A percentile compares a stretch with the other conserved stretches of the same genome.
phyloP scores from a whole-genome alignment of 1,140 invertebrate species.

The Magallana angulata region DNA sequence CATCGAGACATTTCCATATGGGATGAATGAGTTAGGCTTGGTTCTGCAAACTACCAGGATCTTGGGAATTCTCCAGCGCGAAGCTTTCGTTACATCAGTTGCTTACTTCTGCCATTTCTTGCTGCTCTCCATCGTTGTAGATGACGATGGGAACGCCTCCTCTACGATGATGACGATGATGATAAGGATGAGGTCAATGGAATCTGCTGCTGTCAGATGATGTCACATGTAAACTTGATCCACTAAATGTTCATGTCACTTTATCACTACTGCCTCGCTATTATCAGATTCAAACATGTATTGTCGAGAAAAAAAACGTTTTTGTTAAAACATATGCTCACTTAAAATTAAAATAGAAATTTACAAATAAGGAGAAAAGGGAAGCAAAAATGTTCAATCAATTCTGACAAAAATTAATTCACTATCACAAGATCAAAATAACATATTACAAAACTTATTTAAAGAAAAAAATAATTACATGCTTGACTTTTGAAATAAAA shows the following conservation, averaged over 20 bases:
- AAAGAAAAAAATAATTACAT: neutral
- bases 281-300: neutral
- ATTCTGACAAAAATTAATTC: no score
- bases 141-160: conserved; percentile 25
- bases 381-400: no score
- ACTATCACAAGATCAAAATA: no score
- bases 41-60: conserved; percentile 49
- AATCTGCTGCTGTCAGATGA: neutral
- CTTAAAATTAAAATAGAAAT: no score
- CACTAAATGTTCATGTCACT: conserved; percentile 6
- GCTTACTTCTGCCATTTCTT: conserved; percentile 28
- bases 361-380: no score
- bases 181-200: neutral
- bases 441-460: neutral
- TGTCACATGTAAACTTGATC: neutral
- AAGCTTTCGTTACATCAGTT: conserved; percentile 27
- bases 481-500: neutral
- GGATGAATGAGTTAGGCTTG: conserved; percentile 23
- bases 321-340: no score
- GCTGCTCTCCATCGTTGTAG: conserved; percentile 40
- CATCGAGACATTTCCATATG: conserved; percentile 43
- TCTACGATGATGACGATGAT: neutral
- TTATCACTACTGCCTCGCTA: neutral
- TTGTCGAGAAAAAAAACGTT: no score
- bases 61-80: conserved; percentile 43